A percentile compares a stretch with the other conserved stretches of the same genome.
Conservation (phyloP, 2,888 invertebrate species). For the Macaria liturata region DNA sequence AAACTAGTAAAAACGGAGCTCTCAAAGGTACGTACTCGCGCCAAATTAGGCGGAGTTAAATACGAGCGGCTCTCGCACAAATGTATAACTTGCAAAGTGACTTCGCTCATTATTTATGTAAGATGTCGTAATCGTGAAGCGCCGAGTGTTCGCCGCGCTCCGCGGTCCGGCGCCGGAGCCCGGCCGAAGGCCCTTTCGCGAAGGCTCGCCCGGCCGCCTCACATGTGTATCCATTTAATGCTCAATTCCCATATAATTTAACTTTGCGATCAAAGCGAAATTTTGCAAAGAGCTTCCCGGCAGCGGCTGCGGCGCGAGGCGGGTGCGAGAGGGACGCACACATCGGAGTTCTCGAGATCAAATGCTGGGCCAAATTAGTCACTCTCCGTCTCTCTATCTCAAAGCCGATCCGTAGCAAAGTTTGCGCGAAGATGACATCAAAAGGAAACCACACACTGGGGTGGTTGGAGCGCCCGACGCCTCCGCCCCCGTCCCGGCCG, state of each 20-base stretch:
- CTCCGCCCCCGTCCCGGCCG: slow-evolving; percentile 76
- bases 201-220: slow-evolving; percentile 42
- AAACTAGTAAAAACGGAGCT: slow-evolving; percentile 83
- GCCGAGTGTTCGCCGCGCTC: slow-evolving; percentile 38
- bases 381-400: slow-evolving; percentile 84
- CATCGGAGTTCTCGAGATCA: slow-evolving; percentile 79
- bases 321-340: slow-evolving; percentile 75
- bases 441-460: slow-evolving; percentile 84
- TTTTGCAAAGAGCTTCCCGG: slow-evolving; percentile 82
- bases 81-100: slow-evolving; percentile 78
- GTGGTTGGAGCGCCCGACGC: slow-evolving; percentile 59
- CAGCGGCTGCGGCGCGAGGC: slow-evolving; percentile 62
- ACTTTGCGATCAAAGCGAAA: slow-evolving; percentile 83
- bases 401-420: slow-evolving; percentile 84
- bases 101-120: slow-evolving; percentile 79
- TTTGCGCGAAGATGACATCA: slow-evolving; percentile 84
- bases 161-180: slow-evolving; percentile 43
- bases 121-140: slow-evolving; percentile 74
- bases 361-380: slow-evolving; percentile 84
- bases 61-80: slow-evolving; percentile 75
- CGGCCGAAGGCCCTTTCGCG: slow-evolving; percentile 24
- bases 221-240: slow-evolving; percentile 82
- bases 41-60: slow-evolving; percentile 83
- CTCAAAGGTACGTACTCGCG: slow-evolving; percentile 81
- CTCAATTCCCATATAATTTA: slow-evolving; percentile 84